Evolutionary conservation across 2,797 vertebrate species (phyloP).

Genomic region (Bufotes viridis): DNA sequence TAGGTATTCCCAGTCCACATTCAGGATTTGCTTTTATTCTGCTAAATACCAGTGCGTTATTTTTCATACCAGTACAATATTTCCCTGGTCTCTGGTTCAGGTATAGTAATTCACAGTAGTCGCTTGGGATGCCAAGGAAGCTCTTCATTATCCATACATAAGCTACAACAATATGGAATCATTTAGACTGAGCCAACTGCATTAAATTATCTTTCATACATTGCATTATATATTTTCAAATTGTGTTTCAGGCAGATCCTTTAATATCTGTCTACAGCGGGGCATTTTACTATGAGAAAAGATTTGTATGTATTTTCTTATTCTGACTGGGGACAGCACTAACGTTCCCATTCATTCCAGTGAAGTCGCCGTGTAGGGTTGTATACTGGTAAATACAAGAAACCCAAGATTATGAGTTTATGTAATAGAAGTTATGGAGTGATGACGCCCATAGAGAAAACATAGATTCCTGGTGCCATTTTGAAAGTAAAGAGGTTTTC

Average conservation of each 20-base stretch:
- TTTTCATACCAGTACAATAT: neutral
- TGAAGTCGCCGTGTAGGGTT: neutral
- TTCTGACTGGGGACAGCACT: neutral
- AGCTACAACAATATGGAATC: slow-evolving; percentile 32
- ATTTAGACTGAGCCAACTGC: slow-evolving; percentile 13
- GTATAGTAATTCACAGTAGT: slow-evolving; percentile 30
- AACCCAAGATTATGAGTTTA: neutral
- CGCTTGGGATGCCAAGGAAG: slow-evolving; percentile 18
- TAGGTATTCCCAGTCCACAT: neutral
- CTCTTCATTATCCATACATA: slow-evolving; percentile 48
- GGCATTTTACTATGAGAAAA: slow-evolving; percentile 4
- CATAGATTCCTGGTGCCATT: neutral
- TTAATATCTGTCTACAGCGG: slow-evolving; percentile 17
- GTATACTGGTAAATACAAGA: neutral
- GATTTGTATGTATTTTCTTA: neutral
- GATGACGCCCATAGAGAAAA: too few species aligned
- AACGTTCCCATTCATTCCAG: too few species aligned
- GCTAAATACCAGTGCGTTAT: neutral
- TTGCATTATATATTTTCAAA: slow-evolving; percentile 28
- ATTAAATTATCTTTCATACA: slow-evolving; percentile 14
- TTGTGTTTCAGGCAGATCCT: slow-evolving; percentile 25
- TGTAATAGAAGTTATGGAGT: neutral
- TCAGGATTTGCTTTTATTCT: neutral
- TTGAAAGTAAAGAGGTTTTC: too few species aligned
- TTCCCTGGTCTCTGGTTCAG: neutral